Evolutionary conservation across 2,113 vertebrate genomes (phyloP).

Genomic region (Pycnonotus jocosus): DNA sequence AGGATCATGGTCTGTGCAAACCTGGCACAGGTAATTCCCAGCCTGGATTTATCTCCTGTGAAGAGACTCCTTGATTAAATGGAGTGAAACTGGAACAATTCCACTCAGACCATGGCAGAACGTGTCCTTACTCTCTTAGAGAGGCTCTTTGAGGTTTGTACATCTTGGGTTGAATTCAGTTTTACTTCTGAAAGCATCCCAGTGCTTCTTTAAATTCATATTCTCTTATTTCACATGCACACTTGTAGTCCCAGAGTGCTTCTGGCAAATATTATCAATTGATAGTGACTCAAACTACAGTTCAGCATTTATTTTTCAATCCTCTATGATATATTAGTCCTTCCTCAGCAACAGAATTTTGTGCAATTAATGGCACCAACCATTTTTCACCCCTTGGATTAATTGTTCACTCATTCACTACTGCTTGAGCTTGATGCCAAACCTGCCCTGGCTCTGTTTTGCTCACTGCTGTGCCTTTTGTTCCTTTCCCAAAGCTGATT

Average conservation of each 20-base stretch:
- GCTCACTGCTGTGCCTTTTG: background rate
- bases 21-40: background rate
- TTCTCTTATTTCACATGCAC: background rate
- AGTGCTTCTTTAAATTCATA: background rate
- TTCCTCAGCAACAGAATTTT: background rate
- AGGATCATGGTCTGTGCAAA: background rate
- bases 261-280: background rate
- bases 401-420: background rate
- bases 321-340: background rate
- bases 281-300: background rate
- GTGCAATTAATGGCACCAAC: background rate
- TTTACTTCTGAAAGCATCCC: background rate
- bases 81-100: background rate
- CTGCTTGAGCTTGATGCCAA: background rate
- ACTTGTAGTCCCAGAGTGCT: background rate
- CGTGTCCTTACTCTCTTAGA: accelerated
- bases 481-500: slow-evolving; percentile 77
- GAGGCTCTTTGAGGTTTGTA: background rate
- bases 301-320: background rate
- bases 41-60: background rate
- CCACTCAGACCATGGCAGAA: background rate
- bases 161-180: background rate
- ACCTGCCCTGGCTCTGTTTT: background rate
- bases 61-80: background rate
- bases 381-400: background rate